Evolutionary conservation across 30 jellyfish, hydroid and myxozoan genomes (phyloP), one percentile per base, ranked within the genome.

Genomic region (Hydra vulgaris): DNA sequence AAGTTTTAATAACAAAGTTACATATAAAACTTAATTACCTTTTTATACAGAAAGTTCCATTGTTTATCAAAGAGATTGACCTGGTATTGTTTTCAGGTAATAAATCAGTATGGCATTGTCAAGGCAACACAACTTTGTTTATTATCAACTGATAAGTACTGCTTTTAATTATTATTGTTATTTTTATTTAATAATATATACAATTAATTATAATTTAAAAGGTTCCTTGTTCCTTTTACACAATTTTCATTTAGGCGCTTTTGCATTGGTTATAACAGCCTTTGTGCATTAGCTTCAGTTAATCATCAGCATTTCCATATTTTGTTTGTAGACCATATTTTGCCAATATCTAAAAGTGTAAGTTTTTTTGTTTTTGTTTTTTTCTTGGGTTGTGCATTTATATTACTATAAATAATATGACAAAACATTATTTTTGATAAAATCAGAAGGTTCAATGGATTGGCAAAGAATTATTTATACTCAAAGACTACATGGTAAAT

Each of bases 221-320:
- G n/a, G 17, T 71, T 17, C 73, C 8, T 19, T 73, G 69, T 80
- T 61, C 1, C 23, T 66, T 21, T 55, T 27, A 16, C 18, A 17
- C 5, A 18, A 17, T 54, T 84, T 22, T 79, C 22, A 0, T 78
- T 3, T 70, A 85, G 95, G 0, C 72, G 79, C 8, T 74, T 85
- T 25, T 72, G 98, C 25, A 72, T 92, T 75, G 98, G 98, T 0
- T 92, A 86, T 79, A 92, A 92, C 84, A 92, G 98, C 79, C 76
- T 92, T 7, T 92, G 98, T 87, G 98, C 98, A 52, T 83, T 85
- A 61, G 98, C 98, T 20, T 92, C 98, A 19, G 98, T 92, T 53
- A 92, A 92, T 72, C 98, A 92, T 79, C 87, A 79, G 0, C 98
- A 92, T 73, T 85, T 87, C 70, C 98, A 92, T 53, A 21, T 73